phyloP scores from a whole-genome alignment of 2,113 vertebrate genomes.

The Callospermophilus lateralis region DNA sequence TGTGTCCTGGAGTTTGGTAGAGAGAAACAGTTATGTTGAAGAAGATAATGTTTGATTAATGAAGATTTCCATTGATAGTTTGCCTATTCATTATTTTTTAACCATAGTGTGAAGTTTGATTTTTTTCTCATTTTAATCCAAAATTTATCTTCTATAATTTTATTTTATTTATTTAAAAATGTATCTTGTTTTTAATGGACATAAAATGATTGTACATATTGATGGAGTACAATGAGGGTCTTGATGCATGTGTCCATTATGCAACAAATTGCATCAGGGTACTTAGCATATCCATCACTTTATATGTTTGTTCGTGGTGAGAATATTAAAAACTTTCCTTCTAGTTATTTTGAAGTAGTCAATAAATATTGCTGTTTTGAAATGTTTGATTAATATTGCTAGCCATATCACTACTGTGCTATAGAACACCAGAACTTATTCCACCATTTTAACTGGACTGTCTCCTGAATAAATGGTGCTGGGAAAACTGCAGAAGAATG shows the following conservation, averaged over 20 bases:
- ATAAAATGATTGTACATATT: background rate
- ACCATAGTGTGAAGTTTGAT: background rate
- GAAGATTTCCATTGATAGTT: background rate
- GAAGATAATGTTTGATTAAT: background rate
- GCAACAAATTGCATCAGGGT: background rate
- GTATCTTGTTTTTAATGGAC: background rate
- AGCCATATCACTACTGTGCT: background rate
- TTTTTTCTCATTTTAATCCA: background rate
- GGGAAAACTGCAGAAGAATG: background rate
- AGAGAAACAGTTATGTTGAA: background rate
- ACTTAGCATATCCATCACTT: background rate
- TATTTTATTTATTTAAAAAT: background rate
- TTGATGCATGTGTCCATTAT: background rate
- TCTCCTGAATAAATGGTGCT: background rate
- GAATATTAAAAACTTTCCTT: background rate
- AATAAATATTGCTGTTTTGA: too few relatives aligned
- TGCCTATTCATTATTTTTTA: background rate
- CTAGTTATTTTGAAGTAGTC: background rate
- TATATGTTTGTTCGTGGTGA: background rate
- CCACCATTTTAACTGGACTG: background rate
- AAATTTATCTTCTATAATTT: conserved; percentile 37
- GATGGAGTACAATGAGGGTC: background rate
- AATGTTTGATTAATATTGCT: background rate
- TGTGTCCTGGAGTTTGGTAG: background rate
- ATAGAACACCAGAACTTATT: background rate